Conservation (phyloP, 2,888 invertebrate genomes). For the Nomada hirtipes region DNA sequence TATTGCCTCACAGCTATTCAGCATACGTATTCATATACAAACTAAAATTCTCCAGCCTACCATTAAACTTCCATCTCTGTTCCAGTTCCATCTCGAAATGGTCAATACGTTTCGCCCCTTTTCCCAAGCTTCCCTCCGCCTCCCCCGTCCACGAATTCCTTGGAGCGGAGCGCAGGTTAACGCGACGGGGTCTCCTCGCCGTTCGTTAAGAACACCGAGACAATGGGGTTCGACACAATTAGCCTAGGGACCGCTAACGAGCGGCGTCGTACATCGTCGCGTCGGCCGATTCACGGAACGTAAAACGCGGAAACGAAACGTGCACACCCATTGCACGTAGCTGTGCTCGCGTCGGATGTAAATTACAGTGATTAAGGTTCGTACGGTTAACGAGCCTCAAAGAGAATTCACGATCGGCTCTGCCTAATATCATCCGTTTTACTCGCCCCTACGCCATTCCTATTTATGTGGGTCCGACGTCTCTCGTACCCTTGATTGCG, state of each 20-base stretch:
- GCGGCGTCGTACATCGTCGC: constrained; percentile 27
- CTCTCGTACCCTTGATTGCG: neutral
- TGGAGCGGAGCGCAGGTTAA: constrained; percentile 30
- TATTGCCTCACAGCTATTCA: too few relatives aligned
- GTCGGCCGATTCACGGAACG: constrained; percentile 18
- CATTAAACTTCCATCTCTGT: neutral
- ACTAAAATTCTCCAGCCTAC: too few relatives aligned
- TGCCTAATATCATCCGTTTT: constrained; percentile 37
- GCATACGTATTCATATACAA: too few relatives aligned
- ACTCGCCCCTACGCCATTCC: constrained; percentile 1
- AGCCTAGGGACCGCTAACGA: constrained; percentile 40
- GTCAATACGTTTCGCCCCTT: neutral
- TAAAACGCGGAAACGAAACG: constrained; percentile 40
- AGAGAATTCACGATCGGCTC: constrained; percentile 14
- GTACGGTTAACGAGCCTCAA: constrained; percentile 39
- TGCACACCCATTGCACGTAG: constrained; percentile 28
- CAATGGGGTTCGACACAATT: constrained; percentile 56
- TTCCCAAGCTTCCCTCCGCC: constrained; percentile 18
- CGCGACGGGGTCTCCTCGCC: constrained; percentile 23
- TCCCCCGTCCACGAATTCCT: neutral
- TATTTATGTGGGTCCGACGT: neutral
- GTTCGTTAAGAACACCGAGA: constrained; percentile 25
- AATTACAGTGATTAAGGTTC: constrained; percentile 50
- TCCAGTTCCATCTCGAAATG: neutral
- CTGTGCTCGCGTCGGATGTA: constrained; percentile 34